phyloP scores from a whole-genome alignment of 2,113 vertebrate species.

The Crotophaga sulcirostris region DNA sequence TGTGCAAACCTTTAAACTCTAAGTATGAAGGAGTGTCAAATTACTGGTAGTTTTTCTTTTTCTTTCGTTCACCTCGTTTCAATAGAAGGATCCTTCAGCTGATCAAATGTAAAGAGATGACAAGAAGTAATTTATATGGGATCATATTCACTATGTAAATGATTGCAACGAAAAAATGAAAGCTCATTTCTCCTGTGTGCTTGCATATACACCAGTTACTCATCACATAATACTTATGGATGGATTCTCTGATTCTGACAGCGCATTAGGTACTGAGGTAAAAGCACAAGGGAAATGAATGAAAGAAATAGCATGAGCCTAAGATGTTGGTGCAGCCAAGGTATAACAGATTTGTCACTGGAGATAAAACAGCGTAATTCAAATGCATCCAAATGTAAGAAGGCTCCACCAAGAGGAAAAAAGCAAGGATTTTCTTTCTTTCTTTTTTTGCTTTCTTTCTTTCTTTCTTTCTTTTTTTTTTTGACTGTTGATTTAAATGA shows the following conservation, averaged over 20 bases:
- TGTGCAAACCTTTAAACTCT: constrained; percentile 63
- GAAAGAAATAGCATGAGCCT: constrained; percentile 22
- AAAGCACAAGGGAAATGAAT: constrained; percentile 40
- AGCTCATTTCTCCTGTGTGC: constrained; percentile 56
- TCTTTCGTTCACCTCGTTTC: neutral
- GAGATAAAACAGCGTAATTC: constrained; percentile 34
- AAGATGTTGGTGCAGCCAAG: constrained; percentile 25
- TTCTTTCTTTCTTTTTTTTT: neutral
- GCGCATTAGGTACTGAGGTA: constrained; percentile 30
- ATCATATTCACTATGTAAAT: constrained; percentile 66
- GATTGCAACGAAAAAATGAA: constrained; percentile 23
- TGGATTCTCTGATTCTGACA: constrained; percentile 57
- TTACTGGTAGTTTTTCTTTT: constrained; percentile 29
- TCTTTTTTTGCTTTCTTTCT: neutral
- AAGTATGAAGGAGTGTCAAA: constrained; percentile 58
- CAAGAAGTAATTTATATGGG: constrained; percentile 69
- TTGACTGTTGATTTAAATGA: neutral
- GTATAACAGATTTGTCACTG: constrained; percentile 36
- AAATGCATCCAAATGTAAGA: constrained; percentile 24
- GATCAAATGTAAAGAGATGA: constrained; percentile 69
- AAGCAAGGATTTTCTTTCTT: neutral
- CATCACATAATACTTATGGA: constrained; percentile 57
- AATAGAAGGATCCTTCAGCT: constrained; percentile 51
- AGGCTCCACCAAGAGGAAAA: neutral
- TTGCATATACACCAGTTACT: constrained; percentile 53